These are phyloP conservation scores for Mungos mungo DNA, from an alignment of 2,113 vertebrate genomes.

Conservation along the genomic window DNA sequence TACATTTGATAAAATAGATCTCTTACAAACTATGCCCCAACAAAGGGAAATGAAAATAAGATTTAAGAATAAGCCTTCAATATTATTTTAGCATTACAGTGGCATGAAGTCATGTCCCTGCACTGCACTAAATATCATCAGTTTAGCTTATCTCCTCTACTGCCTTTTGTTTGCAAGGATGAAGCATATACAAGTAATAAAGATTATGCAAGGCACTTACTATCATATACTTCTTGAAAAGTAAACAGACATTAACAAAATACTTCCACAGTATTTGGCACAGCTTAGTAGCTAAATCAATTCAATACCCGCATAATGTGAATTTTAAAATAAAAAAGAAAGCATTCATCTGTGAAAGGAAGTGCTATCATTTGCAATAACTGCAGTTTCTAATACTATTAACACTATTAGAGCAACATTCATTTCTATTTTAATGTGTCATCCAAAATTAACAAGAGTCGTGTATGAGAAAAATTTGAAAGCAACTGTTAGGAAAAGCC, in stretches of 20 bases:
- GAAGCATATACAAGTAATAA: slow-evolving; percentile 24
- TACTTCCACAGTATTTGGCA: slow-evolving; percentile 33
- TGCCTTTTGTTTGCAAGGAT: background rate
- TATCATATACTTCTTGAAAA: background rate
- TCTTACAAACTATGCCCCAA: slow-evolving; percentile 2
- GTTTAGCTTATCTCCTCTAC: background rate
- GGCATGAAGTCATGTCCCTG: background rate
- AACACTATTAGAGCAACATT: background rate
- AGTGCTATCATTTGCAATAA: background rate
- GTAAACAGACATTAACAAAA: slow-evolving; percentile 24
- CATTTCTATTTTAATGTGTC: background rate
- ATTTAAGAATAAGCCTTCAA: slow-evolving; percentile 37
- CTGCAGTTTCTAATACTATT: slow-evolving; percentile 21
- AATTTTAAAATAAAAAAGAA: slow-evolving; percentile 37
- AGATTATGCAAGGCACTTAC: slow-evolving; percentile 11
- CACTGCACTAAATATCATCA: background rate
- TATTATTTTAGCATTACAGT: background rate
- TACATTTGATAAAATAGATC: background rate
- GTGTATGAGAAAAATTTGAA: background rate
- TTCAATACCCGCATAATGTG: background rate
- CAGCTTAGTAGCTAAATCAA: background rate
- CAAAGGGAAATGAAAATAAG: background rate
- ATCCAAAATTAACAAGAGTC: background rate
- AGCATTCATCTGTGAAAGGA: background rate
- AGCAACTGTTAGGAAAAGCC: background rate